Conservation (phyloP, 2,888 invertebrate genomes). For the Eristalis arbustorum region DNA sequence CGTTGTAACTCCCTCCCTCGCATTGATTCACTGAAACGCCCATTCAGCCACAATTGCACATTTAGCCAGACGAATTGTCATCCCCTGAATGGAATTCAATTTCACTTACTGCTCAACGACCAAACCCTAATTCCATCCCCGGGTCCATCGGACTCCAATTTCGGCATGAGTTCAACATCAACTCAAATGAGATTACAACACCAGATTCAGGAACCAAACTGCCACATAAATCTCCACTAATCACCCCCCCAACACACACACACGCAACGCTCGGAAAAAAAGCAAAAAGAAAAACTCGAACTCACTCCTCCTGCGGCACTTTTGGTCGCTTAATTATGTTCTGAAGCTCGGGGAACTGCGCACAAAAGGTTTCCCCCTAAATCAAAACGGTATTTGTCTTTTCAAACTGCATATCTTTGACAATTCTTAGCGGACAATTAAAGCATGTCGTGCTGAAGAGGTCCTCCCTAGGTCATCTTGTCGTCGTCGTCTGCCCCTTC, state of each 20-base stretch:
- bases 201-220: constrained; percentile 50
- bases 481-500: not conserved
- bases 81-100: not conserved
- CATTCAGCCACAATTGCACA: too few relatives aligned
- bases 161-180: not conserved
- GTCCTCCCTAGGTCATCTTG: not conserved
- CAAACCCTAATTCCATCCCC: not conserved
- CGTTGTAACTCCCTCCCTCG: too few relatives aligned
- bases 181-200: constrained; percentile 44
- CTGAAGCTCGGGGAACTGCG: constrained; percentile 9
- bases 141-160: not conserved
- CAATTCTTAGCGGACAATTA: constrained; percentile 60
- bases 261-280: not conserved
- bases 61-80: too few relatives aligned
- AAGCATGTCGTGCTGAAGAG: constrained; percentile 3
- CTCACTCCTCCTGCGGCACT: not conserved
- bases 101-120: not conserved
- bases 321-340: constrained; percentile 35
- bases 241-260: constrained; percentile 38
- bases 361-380: constrained; percentile 41
- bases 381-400: constrained; percentile 65
- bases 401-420: constrained; percentile 60
- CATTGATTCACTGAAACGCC: too few relatives aligned
- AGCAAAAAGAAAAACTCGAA: not conserved
- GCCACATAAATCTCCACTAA: constrained; percentile 63